Conservation (phyloP, 2,113 vertebrate genomes). For the Mixornis gularis region DNA sequence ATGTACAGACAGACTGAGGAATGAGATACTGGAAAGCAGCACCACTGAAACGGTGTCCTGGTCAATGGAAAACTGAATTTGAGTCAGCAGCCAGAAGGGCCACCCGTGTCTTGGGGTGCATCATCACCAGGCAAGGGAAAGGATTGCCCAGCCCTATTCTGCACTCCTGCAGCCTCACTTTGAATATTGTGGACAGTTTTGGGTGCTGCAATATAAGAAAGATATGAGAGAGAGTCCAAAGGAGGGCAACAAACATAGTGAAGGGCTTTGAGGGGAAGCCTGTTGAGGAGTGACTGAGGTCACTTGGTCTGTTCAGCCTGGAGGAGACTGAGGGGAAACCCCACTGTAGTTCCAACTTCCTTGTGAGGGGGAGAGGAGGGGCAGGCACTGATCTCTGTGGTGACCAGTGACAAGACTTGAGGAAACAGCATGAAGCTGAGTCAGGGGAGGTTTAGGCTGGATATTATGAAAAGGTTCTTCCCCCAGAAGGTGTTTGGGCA, state of each 20-base stretch:
- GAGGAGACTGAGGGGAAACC: neutral
- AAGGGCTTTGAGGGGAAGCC: neutral
- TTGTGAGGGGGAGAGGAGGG: neutral
- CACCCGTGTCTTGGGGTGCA: accelerated
- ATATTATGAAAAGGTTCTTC: neutral
- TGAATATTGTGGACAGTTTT: neutral
- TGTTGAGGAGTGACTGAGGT: accelerated
- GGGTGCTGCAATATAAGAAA: neutral
- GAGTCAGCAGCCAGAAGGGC: neutral
- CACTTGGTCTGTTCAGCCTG: neutral
- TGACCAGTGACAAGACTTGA: neutral
- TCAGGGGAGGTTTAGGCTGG: neutral
- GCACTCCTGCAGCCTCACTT: neutral
- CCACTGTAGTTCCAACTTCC: accelerated
- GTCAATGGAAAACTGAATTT: accelerated
- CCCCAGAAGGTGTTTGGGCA: accelerated
- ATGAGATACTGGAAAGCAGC: neutral
- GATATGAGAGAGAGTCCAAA: neutral
- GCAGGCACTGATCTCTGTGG: neutral
- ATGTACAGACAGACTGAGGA: neutral
- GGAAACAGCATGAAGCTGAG: neutral
- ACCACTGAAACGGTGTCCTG: neutral
- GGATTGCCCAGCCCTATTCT: neutral
- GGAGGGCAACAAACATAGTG: neutral
- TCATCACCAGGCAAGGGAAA: neutral